Conservation (phyloP, 1,140 invertebrate genomes). For the Drosophila tsacasi region DNA sequence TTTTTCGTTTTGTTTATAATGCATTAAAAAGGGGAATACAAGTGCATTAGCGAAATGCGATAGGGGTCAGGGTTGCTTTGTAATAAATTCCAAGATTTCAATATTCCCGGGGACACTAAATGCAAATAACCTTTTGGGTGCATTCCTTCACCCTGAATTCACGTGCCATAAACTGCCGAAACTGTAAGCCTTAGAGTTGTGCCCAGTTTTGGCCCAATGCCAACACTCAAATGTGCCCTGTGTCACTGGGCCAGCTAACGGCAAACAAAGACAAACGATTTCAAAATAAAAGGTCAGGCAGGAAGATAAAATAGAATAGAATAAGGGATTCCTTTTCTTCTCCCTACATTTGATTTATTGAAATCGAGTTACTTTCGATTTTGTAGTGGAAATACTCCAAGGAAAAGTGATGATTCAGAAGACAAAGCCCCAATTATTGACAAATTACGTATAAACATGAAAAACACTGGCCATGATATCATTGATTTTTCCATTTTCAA, state of each 20-base stretch:
- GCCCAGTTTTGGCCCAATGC: conserved; percentile 38
- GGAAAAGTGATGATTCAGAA: conserved; percentile 5
- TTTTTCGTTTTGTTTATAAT: conserved; percentile 13
- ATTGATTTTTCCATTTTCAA: conserved; percentile 22
- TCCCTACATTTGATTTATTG: background rate
- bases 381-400: background rate
- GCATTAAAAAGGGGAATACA: conserved; percentile 21
- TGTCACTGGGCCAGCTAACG: conserved; percentile 39
- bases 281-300: conserved; percentile 10
- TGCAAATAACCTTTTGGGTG: conserved; percentile 17
- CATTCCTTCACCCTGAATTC: conserved; percentile 4
- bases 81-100: background rate
- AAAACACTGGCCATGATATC: conserved; percentile 23
- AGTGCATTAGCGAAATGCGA: conserved; percentile 13
- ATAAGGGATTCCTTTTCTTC: background rate
- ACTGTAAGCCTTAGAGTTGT: background rate
- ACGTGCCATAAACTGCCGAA: conserved; percentile 7
- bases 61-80: conserved; percentile 15
- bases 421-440: conserved; percentile 15
- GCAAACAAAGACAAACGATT: conserved; percentile 9
- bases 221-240: conserved; percentile 46
- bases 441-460: conserved; percentile 35
- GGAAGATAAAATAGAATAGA: background rate
- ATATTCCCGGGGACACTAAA: conserved; percentile 6
- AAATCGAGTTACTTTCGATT: conserved; percentile 5